Evolutionary conservation across 2,113 vertebrate species (phyloP), one percentile per base, ranked within the genome.

Genomic region (Poeciliopsis prolifica): DNA sequence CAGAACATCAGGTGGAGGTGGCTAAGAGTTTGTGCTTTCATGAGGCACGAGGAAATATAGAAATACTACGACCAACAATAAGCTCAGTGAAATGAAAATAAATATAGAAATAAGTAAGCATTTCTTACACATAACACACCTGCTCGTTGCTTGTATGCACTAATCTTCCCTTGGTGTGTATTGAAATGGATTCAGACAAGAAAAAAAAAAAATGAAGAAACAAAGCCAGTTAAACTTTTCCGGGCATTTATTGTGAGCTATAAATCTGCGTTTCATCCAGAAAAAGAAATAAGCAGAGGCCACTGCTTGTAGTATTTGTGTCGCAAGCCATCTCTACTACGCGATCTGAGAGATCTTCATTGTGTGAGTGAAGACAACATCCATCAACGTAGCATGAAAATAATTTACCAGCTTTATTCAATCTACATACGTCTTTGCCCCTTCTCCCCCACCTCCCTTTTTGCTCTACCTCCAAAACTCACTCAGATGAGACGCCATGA

Each of bases 391-490:
- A 85, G 89, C 87, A 92, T 90, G 87, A 86, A 92, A 94, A 92
- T 90, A 93, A 94, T 94, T 94, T 93, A 90, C 88, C 87, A 84
- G 91, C 89, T 91, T 94, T 93, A 95, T 94, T 92, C 92, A 94
- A 94, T 94, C 91, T 91, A 93, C 91, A 94, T 91, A 89, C 87
- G 87, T 89, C 92, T 84, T 87, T 60, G 10, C 86, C 78, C 80
- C 35, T 37, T 37, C 35, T 10, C 35, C 10, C 35, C 35, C 35
- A 0, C 33, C 35, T 8, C 81, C 77, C 75, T 58, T 83, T 79
- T 86, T 88, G 87, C 84, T 81, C 87, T 91, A 92, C 89, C 90
- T 92, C 88, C 74, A 90, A 92, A 90, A 93, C 88, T 89, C 88
- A 91, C 86, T 91, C 90, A 87, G 91, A 92, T 83, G 86, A 92